Conservation (phyloP, 2,113 vertebrate genomes). For the Psilopsiagon aurifrons region DNA sequence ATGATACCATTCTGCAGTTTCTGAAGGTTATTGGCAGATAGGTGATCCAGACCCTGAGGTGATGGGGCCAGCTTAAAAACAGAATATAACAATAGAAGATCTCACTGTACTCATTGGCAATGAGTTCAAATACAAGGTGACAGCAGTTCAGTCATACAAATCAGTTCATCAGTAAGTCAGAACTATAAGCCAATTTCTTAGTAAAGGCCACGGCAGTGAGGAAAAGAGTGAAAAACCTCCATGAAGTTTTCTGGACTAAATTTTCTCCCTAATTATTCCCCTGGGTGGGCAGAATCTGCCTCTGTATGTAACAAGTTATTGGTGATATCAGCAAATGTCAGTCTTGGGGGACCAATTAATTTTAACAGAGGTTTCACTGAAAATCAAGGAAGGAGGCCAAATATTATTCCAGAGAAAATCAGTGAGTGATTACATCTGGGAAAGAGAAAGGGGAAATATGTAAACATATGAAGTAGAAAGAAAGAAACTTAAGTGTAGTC, state of each 20-base stretch:
- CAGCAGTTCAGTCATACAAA: not conserved
- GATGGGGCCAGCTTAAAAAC: not conserved
- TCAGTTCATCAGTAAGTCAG: not conserved
- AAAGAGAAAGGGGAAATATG: not conserved
- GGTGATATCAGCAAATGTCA: not conserved
- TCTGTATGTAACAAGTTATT: constrained; percentile 24
- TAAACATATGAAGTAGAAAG: not conserved
- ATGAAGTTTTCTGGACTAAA: not conserved
- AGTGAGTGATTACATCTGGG: not conserved
- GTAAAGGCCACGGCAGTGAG: not conserved
- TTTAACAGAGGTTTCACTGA: not conserved
- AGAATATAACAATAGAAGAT: not conserved
- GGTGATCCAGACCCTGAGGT: not conserved
- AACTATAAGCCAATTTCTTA: not conserved
- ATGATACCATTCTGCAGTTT: not conserved
- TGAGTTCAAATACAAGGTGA: not conserved
- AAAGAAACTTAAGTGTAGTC: not conserved
- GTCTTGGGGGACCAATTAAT: constrained; percentile 38
- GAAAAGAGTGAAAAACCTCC: not conserved
- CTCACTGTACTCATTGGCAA: not conserved
- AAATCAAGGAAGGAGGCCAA: constrained; percentile 10
- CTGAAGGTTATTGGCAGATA: not conserved
- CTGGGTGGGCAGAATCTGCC: not conserved
- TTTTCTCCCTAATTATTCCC: constrained; percentile 35
- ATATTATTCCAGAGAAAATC: constrained; percentile 7